Evolutionary conservation across 2,888 invertebrate genomes (phyloP), one percentile per base, ranked within the genome.

Genomic region (Cerastis rubricosa): DNA sequence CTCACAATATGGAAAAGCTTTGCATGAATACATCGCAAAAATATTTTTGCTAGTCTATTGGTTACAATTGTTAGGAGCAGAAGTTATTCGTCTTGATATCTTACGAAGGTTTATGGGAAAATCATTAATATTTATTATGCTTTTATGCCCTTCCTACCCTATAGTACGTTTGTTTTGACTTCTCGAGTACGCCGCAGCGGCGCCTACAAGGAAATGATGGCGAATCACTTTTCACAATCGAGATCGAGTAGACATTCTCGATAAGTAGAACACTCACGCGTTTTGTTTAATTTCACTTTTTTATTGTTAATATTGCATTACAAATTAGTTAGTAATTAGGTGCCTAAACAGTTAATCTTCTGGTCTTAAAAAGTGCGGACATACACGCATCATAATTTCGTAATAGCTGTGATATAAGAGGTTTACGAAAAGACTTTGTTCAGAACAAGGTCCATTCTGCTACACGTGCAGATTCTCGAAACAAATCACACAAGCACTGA

Each of bases 171-270:
- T 94, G 92, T 94, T 94, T 91, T 93, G 92, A 90, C 84, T 93
- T 92, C 87, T 87, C 88, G 83, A 88, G 85, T 89, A 90, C 92
- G 91, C 86, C 91, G 85, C 76, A 82, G 87, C 90, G 93, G 93
- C 94, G 94, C 93, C 94, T 82, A 87, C 90, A 89, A 91, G 90
- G 89, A 84, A 93, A 83, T 93, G 94, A 92, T 94, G 94, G 94
- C 91, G 84, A 88, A 90, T 92, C 88, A 87, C 81, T 93, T 86
- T 93, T 90, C 86, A 85, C 85, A 91, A 94, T 92, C 89, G 90
- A 95, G 94, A 94, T 94, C 92, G 93, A 91, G 89, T 91, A 91
- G 89, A 89, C 88, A 91, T 90, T 89, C 86, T 81, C 79, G 84
- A 82, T 86, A 94, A 92, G 88, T 94, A 85, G 93, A 90, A 90